Percentiles rank a stretch among this genome's conserved stretches.
Conservation (phyloP, 1,140 invertebrate genomes). For the Luehdorfia chinensis region DNA sequence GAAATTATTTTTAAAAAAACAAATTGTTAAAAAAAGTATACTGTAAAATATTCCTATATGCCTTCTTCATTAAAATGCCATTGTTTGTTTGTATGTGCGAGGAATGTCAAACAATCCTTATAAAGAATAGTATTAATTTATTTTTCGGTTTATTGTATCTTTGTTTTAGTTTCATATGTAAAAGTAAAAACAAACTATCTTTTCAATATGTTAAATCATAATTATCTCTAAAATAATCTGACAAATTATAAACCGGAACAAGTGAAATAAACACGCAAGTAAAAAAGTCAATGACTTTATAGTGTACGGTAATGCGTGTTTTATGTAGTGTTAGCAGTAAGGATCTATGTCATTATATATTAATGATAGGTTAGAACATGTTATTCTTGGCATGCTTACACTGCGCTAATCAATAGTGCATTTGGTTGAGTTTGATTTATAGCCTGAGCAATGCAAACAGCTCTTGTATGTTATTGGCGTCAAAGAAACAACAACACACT, state of each 20-base stretch:
- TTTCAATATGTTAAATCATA: no score
- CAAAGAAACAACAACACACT: neutral
- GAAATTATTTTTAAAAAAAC: no score
- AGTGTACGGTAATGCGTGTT: slow-evolving; percentile 11
- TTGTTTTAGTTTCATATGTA: no score
- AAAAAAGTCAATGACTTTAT: slow-evolving; percentile 12
- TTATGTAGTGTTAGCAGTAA: slow-evolving; percentile 14
- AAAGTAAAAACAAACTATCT: no score
- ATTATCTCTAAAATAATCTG: no score
- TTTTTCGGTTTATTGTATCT: no score
- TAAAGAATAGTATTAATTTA: no score
- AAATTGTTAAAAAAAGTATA: no score
- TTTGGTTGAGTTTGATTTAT: slow-evolving; percentile 14
- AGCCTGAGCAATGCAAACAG: neutral
- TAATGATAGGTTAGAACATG: slow-evolving; percentile 11
- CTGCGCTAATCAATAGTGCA: slow-evolving; percentile 6
- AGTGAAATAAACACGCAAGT: slow-evolving; percentile 1
- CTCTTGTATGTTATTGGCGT: neutral
- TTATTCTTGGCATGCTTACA: slow-evolving; percentile 15
- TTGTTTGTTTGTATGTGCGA: no score
- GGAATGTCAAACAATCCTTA: no score
- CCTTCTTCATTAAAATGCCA: no score
- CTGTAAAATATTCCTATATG: no score
- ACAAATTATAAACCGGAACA: slow-evolving; percentile 9
- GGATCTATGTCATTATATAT: slow-evolving; percentile 12